A percentile compares a stretch with the other conserved stretches of the same genome.
phyloP scores from a whole-genome alignment of 2,888 invertebrate species.

The Pyrochroa serraticornis region DNA sequence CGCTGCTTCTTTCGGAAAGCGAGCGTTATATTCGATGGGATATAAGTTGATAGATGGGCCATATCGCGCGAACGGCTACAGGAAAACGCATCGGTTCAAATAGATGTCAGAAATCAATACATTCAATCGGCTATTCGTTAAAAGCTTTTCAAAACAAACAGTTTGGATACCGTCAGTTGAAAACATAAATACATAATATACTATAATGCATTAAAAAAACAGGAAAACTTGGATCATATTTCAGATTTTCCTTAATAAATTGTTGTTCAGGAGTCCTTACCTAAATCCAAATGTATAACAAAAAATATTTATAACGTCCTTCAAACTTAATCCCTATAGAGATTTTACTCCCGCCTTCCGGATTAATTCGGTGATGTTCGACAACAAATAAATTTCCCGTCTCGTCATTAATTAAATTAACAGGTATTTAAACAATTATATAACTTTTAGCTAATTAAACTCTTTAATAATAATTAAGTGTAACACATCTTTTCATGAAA shows the following conservation, averaged over 20 bases:
- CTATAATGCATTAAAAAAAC: conserved; percentile 24
- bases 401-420: neutral
- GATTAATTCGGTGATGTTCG: neutral
- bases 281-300: conserved; percentile 19
- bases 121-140: conserved; percentile 44
- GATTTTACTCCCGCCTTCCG: neutral
- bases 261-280: conserved; percentile 20
- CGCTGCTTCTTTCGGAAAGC: conserved; percentile 25
- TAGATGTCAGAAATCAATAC: conserved; percentile 49
- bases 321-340: conserved; percentile 8
- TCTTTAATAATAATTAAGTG: conserved; percentile 8
- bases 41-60: conserved; percentile 43
- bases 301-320: conserved; percentile 18
- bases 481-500: conserved; percentile 48
- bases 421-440: neutral
- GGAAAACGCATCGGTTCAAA: conserved; percentile 45
- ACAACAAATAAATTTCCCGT: too few relatives aligned
- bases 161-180: conserved; percentile 29
- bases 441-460: neutral
- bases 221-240: conserved; percentile 18
- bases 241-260: conserved; percentile 24
- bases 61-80: conserved; percentile 41
- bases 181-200: conserved; percentile 31
- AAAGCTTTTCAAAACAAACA: conserved; percentile 42
- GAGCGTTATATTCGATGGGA: conserved; percentile 34